A percentile compares a stretch with the other conserved stretches of the same genome.
Conservation (phyloP, 2,888 invertebrate species). For the Athetis lepigone region DNA sequence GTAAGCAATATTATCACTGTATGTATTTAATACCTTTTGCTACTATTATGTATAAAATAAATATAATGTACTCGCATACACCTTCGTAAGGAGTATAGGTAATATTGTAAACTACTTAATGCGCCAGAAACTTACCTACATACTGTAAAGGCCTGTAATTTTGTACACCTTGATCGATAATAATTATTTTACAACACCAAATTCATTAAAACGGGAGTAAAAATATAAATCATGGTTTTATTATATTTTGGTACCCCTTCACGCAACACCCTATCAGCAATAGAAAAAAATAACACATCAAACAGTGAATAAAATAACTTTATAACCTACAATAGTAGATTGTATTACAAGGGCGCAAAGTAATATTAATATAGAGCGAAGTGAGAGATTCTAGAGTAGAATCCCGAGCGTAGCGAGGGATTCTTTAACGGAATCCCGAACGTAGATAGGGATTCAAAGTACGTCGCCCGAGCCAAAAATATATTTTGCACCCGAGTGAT, state of each 20-base stretch:
- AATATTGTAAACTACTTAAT: constrained; percentile 74
- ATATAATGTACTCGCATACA: constrained; percentile 79
- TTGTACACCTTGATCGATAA: constrained; percentile 88
- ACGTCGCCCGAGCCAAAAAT: no score
- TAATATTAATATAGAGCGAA: no score
- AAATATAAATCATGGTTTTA: constrained; percentile 77
- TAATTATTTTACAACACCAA: constrained; percentile 87
- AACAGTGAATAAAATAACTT: not conserved
- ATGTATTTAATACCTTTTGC: constrained; percentile 77
- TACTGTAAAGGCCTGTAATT: constrained; percentile 88
- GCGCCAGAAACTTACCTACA: constrained; percentile 81
- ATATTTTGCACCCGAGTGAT: no score
- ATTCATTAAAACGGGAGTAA: constrained; percentile 85
- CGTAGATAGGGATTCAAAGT: no score
- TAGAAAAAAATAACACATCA: constrained; percentile 12
- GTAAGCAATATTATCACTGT: constrained; percentile 82
- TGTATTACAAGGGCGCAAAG: no score
- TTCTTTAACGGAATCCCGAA: no score
- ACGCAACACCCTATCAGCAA: constrained; percentile 43
- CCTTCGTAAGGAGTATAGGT: constrained; percentile 72
- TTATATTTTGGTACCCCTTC: constrained; percentile 58
- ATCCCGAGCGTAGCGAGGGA: no score
- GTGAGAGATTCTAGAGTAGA: no score
- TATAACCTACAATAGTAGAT: constrained; percentile 1
- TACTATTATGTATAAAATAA: constrained; percentile 70